Conservation (phyloP, 2,797 vertebrate genomes). For the Myotis vivesi region DNA sequence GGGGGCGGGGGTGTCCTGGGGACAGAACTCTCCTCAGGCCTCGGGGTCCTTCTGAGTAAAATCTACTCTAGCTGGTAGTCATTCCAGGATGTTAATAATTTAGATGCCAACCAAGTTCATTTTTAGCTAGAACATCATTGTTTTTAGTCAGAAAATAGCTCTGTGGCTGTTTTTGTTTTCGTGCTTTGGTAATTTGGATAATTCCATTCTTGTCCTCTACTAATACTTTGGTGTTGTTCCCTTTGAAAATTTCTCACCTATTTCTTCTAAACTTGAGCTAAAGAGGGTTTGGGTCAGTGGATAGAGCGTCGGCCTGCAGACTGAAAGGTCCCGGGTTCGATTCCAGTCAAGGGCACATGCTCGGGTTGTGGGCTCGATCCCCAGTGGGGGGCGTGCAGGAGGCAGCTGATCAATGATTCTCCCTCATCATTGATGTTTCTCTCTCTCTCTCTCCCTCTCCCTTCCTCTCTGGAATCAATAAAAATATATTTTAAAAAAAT, state of each 20-base stretch:
- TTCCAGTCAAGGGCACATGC: too few relatives aligned
- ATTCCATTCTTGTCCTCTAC: conserved; percentile 41
- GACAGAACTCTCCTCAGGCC: background rate
- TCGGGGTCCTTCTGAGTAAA: background rate
- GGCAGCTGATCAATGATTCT: too few relatives aligned
- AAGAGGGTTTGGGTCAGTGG: background rate
- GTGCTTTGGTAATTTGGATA: background rate
- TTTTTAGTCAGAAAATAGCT: background rate
- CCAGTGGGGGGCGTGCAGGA: too few relatives aligned
- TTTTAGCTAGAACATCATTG: background rate
- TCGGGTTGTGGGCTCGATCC: too few relatives aligned
- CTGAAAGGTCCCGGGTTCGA: too few relatives aligned
- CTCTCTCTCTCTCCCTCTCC: too few relatives aligned
- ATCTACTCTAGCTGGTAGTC: background rate
- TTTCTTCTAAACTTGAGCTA: conserved; percentile 31
- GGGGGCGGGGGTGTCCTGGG: background rate
- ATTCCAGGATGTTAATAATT: background rate
- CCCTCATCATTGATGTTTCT: too few relatives aligned
- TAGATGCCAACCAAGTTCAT: background rate
- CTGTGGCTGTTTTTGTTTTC: background rate
- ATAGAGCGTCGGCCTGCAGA: too few relatives aligned
- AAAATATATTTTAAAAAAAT: too few relatives aligned
- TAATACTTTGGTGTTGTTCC: background rate
- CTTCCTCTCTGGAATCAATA: too few relatives aligned
- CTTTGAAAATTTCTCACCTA: conserved; percentile 30